Conservation (phyloP, 2,797 vertebrate genomes). For the Gallinago stenura region DNA sequence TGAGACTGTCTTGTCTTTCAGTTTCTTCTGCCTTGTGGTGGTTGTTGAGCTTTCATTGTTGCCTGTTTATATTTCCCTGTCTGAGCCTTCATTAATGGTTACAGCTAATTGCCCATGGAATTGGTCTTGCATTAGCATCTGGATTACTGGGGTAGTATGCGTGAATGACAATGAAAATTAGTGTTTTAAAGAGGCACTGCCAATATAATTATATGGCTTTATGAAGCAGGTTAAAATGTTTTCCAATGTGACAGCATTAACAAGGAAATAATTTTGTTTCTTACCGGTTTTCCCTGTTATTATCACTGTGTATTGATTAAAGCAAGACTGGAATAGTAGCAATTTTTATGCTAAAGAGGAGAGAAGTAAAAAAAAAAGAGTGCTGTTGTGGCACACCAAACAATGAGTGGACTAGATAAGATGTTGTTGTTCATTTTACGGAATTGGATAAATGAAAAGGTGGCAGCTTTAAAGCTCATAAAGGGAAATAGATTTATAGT, state of each 20-base stretch:
- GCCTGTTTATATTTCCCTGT: constrained; percentile 14
- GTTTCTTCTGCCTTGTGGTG: background rate
- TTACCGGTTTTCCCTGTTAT: background rate
- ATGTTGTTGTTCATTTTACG: background rate
- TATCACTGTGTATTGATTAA: background rate
- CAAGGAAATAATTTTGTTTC: background rate
- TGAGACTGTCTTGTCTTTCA: background rate
- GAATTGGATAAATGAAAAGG: background rate
- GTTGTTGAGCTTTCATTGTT: constrained; percentile 7
- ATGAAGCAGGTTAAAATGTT: constrained; percentile 7
- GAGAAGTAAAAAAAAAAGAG: background rate
- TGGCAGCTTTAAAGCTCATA: background rate
- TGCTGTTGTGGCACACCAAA: background rate
- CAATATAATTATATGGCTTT: background rate
- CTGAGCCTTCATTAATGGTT: constrained; percentile 26
- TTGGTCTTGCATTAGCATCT: constrained; percentile 17
- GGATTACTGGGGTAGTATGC: background rate
- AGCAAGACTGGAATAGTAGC: background rate
- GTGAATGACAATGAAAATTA: background rate
- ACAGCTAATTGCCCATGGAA: constrained; percentile 26
- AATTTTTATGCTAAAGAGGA: background rate
- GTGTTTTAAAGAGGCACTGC: constrained; percentile 17
- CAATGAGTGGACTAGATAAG: background rate
- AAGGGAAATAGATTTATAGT: background rate
- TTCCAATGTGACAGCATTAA: background rate